Percentiles rank a stretch among this genome's conserved stretches.
Evolutionary conservation across 2,113 vertebrate genomes (phyloP).

Genomic region (Eulacestoma nigropectus): DNA sequence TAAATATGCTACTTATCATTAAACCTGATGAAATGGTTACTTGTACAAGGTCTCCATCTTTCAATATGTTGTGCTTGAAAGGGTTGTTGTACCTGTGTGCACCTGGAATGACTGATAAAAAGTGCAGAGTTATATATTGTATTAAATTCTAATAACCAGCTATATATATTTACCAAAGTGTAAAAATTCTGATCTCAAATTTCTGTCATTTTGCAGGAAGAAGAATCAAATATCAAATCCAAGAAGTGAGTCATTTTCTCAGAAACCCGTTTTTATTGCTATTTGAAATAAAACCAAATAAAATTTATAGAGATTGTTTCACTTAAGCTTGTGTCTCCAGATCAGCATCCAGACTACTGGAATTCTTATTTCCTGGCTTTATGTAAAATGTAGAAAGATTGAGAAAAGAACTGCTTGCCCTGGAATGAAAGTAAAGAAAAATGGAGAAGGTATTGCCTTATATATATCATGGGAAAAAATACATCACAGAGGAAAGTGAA

Average conservation of each 20-base stretch:
- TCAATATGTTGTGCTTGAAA: background rate
- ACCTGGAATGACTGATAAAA: background rate
- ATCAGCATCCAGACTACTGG: background rate
- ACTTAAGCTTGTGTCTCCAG: background rate
- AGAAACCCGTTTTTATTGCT: background rate
- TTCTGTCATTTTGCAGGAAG: background rate
- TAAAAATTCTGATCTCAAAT: background rate
- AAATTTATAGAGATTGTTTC: background rate
- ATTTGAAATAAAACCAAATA: background rate
- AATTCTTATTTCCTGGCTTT: background rate
- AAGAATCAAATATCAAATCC: background rate
- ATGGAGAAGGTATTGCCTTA: background rate
- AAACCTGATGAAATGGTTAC: background rate
- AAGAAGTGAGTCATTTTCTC: background rate
- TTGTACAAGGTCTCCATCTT: background rate
- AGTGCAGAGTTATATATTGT: background rate
- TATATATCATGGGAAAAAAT: background rate
- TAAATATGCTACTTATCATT: accelerated
- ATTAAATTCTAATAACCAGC: background rate
- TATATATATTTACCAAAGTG: background rate
- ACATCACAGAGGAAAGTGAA: background rate
- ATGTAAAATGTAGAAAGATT: background rate
- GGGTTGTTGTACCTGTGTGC: background rate
- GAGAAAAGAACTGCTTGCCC: background rate
- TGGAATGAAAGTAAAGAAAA: background rate